Conservation (phyloP, 53 echinoderm and acorn worm species). For the Actinopyga echinites region DNA sequence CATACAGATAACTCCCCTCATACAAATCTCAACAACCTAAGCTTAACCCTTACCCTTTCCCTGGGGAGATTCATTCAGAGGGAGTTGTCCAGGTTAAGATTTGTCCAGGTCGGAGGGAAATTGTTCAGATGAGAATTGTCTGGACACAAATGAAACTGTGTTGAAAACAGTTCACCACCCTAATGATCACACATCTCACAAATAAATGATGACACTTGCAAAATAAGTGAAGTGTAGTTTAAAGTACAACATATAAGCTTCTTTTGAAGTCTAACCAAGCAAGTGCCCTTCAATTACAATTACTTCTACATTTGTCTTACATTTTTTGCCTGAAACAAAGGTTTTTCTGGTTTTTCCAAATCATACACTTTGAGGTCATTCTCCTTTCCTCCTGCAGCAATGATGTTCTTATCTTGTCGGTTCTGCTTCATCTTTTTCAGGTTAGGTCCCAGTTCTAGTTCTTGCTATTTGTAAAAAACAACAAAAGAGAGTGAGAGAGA, state of each 20-base stretch:
- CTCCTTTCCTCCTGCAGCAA: conserved; percentile 95
- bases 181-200: too few species aligned
- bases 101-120: too few species aligned
- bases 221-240: background rate
- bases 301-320: conserved; percentile 47
- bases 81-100: too few species aligned
- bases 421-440: conserved; percentile 79
- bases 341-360: conserved; percentile 64
- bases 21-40: too few species aligned
- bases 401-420: conserved; percentile 57
- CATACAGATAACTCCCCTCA: too few species aligned
- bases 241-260: background rate
- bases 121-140: too few species aligned
- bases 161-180: too few species aligned
- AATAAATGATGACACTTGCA: background rate
- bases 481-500: too few species aligned
- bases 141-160: too few species aligned
- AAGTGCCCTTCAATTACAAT: too few species aligned
- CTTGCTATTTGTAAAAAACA: conserved; percentile 40
- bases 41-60: too few species aligned
- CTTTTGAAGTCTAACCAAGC: background rate
- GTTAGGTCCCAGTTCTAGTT: conserved; percentile 75
- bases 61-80: too few species aligned
- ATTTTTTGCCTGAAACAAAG: conserved; percentile 89
- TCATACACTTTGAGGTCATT: conserved; percentile 94